These are phyloP conservation scores for Caranx ignobilis DNA, from an alignment of 2,113 vertebrate genomes.

Conservation along the genomic window DNA sequence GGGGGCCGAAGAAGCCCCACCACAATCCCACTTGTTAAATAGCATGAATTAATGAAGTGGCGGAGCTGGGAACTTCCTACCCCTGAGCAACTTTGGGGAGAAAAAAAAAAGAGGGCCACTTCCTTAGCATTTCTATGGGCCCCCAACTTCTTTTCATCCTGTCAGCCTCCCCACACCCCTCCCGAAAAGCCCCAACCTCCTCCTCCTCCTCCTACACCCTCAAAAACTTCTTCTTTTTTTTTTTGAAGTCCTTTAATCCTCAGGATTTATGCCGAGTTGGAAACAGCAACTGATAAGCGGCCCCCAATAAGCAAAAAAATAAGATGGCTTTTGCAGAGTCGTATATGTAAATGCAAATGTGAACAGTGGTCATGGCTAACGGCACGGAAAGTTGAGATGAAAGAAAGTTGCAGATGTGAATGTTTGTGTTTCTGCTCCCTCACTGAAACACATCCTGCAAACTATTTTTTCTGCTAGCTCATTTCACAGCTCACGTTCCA, in stretches of 20 bases:
- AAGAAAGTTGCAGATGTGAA: conserved; percentile 66
- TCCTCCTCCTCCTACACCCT: conserved; percentile 46
- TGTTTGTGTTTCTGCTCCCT: conserved; percentile 50
- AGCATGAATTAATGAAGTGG: conserved; percentile 87
- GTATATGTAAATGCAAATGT: conserved; percentile 67
- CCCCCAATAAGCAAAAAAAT: conserved; percentile 66
- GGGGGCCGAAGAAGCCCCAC: conserved; percentile 77
- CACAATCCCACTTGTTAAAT: conserved; percentile 83
- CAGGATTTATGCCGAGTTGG: conserved; percentile 76
- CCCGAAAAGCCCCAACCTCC: conserved; percentile 1
- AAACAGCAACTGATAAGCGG: conserved; percentile 81
- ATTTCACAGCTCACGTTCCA: conserved; percentile 16
- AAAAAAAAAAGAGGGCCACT: conserved; percentile 77
- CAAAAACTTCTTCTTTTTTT: conserved; percentile 59
- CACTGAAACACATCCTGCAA: conserved; percentile 43
- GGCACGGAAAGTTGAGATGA: conserved; percentile 68
- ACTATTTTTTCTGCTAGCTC: conserved; percentile 24
- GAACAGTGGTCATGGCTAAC: conserved; percentile 66
- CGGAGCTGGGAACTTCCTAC: conserved; percentile 84
- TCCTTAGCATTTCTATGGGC: conserved; percentile 84
- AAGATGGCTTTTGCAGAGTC: conserved; percentile 61
- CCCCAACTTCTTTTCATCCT: conserved; percentile 84
- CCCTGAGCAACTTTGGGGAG: conserved; percentile 67
- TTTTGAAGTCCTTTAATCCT: conserved; percentile 85
- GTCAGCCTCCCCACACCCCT: conserved; percentile 45